Conservation (phyloP, 2,888 invertebrate genomes). For the Conops quadrifasciatus region DNA sequence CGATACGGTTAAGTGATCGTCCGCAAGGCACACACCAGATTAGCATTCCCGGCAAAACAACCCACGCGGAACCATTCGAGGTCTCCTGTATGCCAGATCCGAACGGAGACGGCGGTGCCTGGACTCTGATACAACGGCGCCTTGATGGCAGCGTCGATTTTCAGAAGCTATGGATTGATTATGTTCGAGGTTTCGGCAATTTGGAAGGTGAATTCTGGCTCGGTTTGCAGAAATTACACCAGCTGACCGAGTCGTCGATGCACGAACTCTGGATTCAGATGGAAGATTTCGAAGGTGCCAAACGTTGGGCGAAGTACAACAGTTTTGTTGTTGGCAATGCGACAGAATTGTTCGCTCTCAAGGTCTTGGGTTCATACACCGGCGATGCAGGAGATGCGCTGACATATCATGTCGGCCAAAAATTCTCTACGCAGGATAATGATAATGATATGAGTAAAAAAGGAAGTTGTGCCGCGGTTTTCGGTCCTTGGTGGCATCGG, state of each 20-base stretch:
- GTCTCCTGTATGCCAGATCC: too few species aligned
- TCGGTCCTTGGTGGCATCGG: conserved; percentile 77
- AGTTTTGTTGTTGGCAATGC: conserved; percentile 71
- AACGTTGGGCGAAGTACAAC: too few species aligned
- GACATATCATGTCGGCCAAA: conserved; percentile 72
- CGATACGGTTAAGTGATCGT: conserved; percentile 22
- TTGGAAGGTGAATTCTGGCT: too few species aligned
- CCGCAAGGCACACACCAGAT: neutral
- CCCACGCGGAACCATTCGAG: conserved; percentile 60
- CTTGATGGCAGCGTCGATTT: too few species aligned
- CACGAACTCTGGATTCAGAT: too few species aligned
- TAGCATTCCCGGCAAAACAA: conserved; percentile 66
- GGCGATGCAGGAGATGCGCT: conserved; percentile 73
- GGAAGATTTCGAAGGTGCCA: too few species aligned
- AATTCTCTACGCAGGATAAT: conserved; percentile 71
- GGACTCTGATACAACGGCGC: too few species aligned
- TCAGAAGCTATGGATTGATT: too few species aligned
- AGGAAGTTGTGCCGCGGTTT: conserved; percentile 71
- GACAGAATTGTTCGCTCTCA: conserved; percentile 70
- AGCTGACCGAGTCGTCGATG: too few species aligned
- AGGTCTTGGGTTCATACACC: conserved; percentile 70
- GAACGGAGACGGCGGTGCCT: too few species aligned
- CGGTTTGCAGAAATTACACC: too few species aligned
- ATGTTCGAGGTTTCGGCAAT: too few species aligned
- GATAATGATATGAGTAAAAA: conserved; percentile 74